Percentiles rank a stretch among this genome's conserved stretches.
phyloP scores from a whole-genome alignment of 53 echinoderm and acorn worm species.

The Temnopleurus reevesii region DNA sequence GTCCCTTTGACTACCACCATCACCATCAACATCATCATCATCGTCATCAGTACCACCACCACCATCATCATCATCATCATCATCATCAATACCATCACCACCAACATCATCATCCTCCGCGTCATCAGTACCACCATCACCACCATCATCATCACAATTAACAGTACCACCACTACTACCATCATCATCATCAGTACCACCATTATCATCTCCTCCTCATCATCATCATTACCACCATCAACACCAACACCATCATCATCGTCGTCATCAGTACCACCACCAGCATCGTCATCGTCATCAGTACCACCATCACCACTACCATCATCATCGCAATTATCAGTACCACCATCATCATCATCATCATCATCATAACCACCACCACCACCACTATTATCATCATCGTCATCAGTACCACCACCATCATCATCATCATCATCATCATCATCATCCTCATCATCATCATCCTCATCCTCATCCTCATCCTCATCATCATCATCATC shows the following conservation, averaged over 20 bases:
- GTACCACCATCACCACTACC: no score
- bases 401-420: no score
- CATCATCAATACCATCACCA: neutral
- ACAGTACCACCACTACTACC: constrained; percentile 75
- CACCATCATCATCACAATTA: constrained; percentile 79
- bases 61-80: neutral
- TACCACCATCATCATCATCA: no score
- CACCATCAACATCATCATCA: neutral
- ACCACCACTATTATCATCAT: neutral
- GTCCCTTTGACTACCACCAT: no score
- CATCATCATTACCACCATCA: no score
- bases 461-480: neutral
- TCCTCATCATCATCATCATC: neutral
- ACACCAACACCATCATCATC: no score
- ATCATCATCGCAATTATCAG: no score
- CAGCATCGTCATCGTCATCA: no score
- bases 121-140: neutral
- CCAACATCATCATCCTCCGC: neutral
- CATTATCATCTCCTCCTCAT: no score
- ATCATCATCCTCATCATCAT: neutral
- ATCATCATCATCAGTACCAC: no score
- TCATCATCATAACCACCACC: neutral
- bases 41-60: neutral
- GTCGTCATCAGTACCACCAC: no score
- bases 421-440: no score